phyloP scores from a whole-genome alignment of 2,113 vertebrate species.

The Symphodus melops region DNA sequence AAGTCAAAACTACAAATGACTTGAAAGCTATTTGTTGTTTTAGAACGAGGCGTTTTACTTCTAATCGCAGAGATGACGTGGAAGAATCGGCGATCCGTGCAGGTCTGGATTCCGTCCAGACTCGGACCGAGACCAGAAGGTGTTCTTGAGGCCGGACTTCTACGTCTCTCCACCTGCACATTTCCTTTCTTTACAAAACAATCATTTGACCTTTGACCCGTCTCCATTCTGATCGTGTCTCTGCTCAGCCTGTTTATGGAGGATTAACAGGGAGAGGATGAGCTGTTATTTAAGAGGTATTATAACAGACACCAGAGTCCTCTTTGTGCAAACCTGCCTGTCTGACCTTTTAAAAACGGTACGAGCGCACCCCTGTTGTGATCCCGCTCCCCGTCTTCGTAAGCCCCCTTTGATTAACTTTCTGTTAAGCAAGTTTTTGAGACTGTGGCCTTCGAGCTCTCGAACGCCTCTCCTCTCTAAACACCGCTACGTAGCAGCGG shows the following conservation, averaged over 20 bases:
- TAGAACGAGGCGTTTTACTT: too few relatives aligned
- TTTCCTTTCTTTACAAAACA: slow-evolving; percentile 41
- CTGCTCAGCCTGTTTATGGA: slow-evolving; percentile 87
- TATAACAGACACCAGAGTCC: slow-evolving; percentile 92
- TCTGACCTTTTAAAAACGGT: slow-evolving; percentile 89
- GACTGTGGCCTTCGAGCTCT: slow-evolving; percentile 69
- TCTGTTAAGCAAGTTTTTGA: slow-evolving; percentile 92
- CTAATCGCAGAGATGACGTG: too few relatives aligned
- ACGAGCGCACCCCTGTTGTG: slow-evolving; percentile 88
- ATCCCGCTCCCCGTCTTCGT: slow-evolving; percentile 83
- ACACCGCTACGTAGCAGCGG: slow-evolving; percentile 86
- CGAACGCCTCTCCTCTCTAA: slow-evolving; percentile 78
- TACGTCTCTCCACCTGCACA: slow-evolving; percentile 14
- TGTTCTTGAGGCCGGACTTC: too few relatives aligned
- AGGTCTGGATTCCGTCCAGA: too few relatives aligned
- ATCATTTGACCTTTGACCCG: slow-evolving; percentile 48
- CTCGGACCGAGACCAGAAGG: too few relatives aligned
- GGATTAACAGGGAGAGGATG: slow-evolving; percentile 92
- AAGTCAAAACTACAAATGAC: too few relatives aligned
- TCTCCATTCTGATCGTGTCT: slow-evolving; percentile 50
- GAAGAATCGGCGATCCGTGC: too few relatives aligned
- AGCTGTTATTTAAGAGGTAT: slow-evolving; percentile 85
- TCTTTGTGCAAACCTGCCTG: slow-evolving; percentile 87
- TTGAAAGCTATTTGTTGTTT: too few relatives aligned
- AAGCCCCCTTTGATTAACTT: slow-evolving; percentile 91